Conservation (phyloP, 2,888 invertebrate genomes). For the Cheilosia scutellata region DNA sequence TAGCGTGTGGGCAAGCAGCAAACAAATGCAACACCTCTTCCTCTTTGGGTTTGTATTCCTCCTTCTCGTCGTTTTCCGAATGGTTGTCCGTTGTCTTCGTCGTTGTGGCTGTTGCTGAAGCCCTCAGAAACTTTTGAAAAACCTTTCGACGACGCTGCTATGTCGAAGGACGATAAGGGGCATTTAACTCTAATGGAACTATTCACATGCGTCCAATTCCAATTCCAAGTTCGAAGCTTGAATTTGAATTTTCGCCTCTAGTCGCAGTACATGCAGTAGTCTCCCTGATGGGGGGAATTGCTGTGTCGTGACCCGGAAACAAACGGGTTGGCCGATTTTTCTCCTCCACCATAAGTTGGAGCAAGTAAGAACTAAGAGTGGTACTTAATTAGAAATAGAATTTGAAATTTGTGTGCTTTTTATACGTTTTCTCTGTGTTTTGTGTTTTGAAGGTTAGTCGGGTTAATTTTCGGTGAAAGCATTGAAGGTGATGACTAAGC, state of each 20-base stretch:
- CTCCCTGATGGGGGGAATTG: slow-evolving; percentile 27
- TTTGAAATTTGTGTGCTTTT: slow-evolving; percentile 18
- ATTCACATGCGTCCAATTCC: slow-evolving; percentile 74
- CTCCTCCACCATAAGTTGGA: neutral
- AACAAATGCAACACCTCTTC: slow-evolving; percentile 66
- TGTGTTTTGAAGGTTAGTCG: slow-evolving; percentile 31
- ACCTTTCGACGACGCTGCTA: slow-evolving; percentile 18
- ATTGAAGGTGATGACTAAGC: slow-evolving; percentile 48
- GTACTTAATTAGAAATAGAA: slow-evolving; percentile 73
- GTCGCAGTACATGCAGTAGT: slow-evolving; percentile 34
- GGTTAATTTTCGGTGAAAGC: slow-evolving; percentile 47
- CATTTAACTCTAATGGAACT: slow-evolving; percentile 74
- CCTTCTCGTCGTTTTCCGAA: neutral
- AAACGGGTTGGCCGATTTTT: slow-evolving; percentile 53
- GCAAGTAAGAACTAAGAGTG: slow-evolving; percentile 3
- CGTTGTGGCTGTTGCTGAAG: slow-evolving; percentile 30
- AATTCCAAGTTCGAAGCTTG: slow-evolving; percentile 62
- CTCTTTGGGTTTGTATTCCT: neutral
- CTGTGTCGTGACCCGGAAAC: slow-evolving; percentile 69
- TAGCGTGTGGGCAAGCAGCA: slow-evolving; percentile 66
- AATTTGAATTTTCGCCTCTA: slow-evolving; percentile 52
- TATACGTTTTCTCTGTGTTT: neutral
- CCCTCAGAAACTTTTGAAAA: slow-evolving; percentile 48
- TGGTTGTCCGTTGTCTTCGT: slow-evolving; percentile 33
- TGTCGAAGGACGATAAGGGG: slow-evolving; percentile 59